Evolutionary conservation across 2,113 vertebrate species (phyloP), one percentile per base, ranked within the genome.

Genomic region (Pteropus alecto): DNA sequence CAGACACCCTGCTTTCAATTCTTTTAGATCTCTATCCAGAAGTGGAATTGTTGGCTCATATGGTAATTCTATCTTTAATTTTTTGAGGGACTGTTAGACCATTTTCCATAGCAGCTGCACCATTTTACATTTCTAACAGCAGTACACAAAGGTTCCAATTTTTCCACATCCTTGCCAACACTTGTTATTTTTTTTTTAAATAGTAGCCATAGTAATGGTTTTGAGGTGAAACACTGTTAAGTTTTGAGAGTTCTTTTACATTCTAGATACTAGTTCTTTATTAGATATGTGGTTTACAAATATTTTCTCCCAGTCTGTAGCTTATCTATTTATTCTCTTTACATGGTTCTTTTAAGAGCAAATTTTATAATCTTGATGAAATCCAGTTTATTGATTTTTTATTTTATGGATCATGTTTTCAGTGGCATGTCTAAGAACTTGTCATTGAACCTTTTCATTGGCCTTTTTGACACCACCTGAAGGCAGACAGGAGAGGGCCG

Each of bases 171-270:
- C 14, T 83, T n/a, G 18, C 33, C 12, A 67, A 51, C 11, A 54
- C n/a, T 73, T 60, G 2, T 2, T 35, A 9, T 60, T 67, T 26
- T 43, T 7, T 85, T 43, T 94, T 89, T 26, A 3, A 13, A 7
- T 84, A 90, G n/a, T 60, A 35, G 24, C 22, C 28, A 60, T 61
- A 16, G 7, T 60, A 54, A 82, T 35, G 56, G 11, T 2, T n/a
- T n/a, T 48, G 30, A 74, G 13, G 22, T 76, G 38, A 43, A 35
- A 67, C 2, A 67, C 9, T 68, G 28, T 35, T 96, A 82, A 84
- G 30, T 61, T 95, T 85, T 86, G 51, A 88, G 26, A 82, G 65
- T 82, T 96, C 65, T 88, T 87, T 58, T 82, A 43, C 71, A 41
- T 78, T 68, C 43, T 46, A 54, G 56, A 61, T n/a, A n/a, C 13